Conservation (phyloP, 2,113 vertebrate species). For the Takifugu bimaculatus region DNA sequence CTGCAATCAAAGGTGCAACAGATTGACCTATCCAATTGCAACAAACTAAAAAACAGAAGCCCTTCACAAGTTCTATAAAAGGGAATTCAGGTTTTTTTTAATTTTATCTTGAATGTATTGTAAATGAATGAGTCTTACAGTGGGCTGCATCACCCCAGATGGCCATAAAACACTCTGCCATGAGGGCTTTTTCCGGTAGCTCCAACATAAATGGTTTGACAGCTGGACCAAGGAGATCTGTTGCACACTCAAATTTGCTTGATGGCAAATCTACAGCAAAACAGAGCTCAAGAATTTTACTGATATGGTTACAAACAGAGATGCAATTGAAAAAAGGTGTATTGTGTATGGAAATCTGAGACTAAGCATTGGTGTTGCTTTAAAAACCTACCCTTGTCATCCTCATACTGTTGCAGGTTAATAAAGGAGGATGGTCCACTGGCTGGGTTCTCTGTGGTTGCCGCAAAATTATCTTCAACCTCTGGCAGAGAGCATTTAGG, state of each 20-base stretch:
- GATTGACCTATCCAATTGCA: too few species aligned
- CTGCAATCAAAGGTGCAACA: constrained; percentile 14
- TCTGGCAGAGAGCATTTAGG: constrained; percentile 44
- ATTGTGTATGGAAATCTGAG: too few species aligned
- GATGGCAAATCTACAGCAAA: constrained; percentile 42
- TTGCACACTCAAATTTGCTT: constrained; percentile 1
- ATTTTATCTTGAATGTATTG: not conserved
- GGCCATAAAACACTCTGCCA: constrained; percentile 61
- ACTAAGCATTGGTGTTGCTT: not conserved
- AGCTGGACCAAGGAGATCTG: constrained; percentile 65
- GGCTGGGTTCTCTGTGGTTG: not conserved
- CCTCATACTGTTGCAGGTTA: constrained; percentile 41
- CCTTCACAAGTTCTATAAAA: too few species aligned
- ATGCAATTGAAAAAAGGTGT: too few species aligned
- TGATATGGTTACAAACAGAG: too few species aligned
- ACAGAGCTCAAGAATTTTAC: not conserved
- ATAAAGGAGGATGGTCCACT: constrained; percentile 71
- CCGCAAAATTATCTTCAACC: constrained; percentile 42
- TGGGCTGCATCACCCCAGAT: constrained; percentile 55
- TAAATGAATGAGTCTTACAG: constrained; percentile 29
- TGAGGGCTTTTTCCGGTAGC: constrained; percentile 56
- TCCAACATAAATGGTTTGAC: constrained; percentile 60
- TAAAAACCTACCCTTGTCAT: constrained; percentile 39
- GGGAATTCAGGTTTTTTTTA: too few species aligned
- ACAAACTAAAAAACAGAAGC: too few species aligned